Conservation (phyloP, 1,140 invertebrate species). For the Meloidogyne floridensis region DNA sequence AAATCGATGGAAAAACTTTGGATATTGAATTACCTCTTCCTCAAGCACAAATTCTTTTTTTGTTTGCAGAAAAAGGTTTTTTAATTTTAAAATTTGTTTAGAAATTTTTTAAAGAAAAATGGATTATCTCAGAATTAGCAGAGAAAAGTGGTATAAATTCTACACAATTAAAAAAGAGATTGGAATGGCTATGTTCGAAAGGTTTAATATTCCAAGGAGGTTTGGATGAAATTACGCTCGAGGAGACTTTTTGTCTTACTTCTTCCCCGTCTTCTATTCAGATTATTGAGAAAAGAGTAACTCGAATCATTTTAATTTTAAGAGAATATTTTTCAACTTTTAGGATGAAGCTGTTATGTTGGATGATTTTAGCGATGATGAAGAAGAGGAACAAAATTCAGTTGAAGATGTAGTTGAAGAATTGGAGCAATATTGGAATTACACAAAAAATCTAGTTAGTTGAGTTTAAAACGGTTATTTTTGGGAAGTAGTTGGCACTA, state of each 20-base stretch:
- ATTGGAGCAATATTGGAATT: constrained; percentile 82
- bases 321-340: background rate
- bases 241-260: constrained; percentile 55
- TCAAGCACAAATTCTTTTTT: constrained; percentile 88
- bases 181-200: constrained; percentile 79
- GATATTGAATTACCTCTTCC: constrained; percentile 85
- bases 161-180: constrained; percentile 84
- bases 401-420: constrained; percentile 92
- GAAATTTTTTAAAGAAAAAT: constrained; percentile 34
- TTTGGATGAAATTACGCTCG: constrained; percentile 85
- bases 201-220: constrained; percentile 79
- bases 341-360: background rate
- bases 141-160: constrained; percentile 65
- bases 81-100: constrained; percentile 1
- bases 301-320: background rate
- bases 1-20: constrained; percentile 80
- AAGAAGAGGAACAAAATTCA: constrained; percentile 74
- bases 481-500: constrained; percentile 17
- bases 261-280: constrained; percentile 29
- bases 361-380: constrained; percentile 39
- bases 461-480: constrained; percentile 30
- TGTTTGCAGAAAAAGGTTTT: constrained; percentile 83
- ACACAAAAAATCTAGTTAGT: constrained; percentile 70
- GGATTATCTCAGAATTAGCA: constrained; percentile 32
- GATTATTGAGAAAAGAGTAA: constrained; percentile 32